Evolutionary conservation across 2,888 invertebrate genomes (phyloP).

Genomic region (Andrena chrysosceles): DNA sequence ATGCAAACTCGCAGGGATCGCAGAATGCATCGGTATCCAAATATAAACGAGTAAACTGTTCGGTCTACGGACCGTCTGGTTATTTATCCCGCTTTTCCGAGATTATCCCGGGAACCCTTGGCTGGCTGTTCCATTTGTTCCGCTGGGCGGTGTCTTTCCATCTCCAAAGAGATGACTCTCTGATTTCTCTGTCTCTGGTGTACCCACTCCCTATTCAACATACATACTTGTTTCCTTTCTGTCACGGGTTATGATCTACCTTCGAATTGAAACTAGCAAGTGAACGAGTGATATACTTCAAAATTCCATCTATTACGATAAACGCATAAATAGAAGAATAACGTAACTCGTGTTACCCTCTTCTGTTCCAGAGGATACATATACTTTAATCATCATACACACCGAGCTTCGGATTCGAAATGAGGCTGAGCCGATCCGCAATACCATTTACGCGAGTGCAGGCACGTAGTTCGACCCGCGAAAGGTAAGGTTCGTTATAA

Average conservation of each 20-base stretch:
- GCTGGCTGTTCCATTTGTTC: slow-evolving; percentile 54
- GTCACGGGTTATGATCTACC: not conserved
- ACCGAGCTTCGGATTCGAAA: slow-evolving; percentile 37
- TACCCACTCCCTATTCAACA: not conserved
- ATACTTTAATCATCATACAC: not conserved
- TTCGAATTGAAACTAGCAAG: too few relatives aligned
- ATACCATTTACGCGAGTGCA: slow-evolving; percentile 63
- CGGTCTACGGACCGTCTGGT: slow-evolving; percentile 70
- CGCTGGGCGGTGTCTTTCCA: slow-evolving; percentile 22
- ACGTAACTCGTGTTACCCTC: not conserved
- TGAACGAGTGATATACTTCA: too few relatives aligned
- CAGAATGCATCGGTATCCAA: slow-evolving; percentile 62
- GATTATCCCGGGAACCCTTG: slow-evolving; percentile 64
- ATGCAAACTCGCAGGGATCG: slow-evolving; percentile 32
- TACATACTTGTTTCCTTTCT: not conserved
- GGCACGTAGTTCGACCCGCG: slow-evolving; percentile 51
- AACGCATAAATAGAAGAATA: not conserved
- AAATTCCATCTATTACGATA: too few relatives aligned
- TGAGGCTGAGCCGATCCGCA: slow-evolving; percentile 44
- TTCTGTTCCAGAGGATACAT: not conserved
- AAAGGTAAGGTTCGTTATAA: slow-evolving; percentile 74
- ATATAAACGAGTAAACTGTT: slow-evolving; percentile 71
- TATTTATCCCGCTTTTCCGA: slow-evolving; percentile 72
- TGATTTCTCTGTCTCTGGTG: not conserved
- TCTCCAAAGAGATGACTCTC: not conserved